Percentiles rank a stretch among this genome's conserved stretches.
These are phyloP conservation scores for Lucilia cuprina DNA, from an alignment of 1,140 invertebrate genomes.

Conservation along the genomic window DNA sequence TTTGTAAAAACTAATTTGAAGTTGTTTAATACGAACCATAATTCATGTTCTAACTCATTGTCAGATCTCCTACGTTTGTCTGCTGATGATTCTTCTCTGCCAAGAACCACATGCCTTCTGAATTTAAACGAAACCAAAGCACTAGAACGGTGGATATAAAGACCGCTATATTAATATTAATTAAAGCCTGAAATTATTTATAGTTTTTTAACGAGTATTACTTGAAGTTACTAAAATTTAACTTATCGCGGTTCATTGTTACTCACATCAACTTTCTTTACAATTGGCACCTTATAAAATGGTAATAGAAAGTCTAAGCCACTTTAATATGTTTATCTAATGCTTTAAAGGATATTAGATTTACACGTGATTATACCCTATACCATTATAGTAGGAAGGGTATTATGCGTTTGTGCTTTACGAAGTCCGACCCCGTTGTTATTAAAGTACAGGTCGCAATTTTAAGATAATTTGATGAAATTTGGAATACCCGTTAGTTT, in stretches of 20 bases:
- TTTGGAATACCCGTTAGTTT: no score
- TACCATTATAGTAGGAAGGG: no score
- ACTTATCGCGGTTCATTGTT: slow-evolving; percentile 30
- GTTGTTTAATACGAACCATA: slow-evolving; percentile 44
- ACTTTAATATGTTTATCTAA: slow-evolving; percentile 50
- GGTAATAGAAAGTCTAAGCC: slow-evolving; percentile 54
- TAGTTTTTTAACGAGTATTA: not conserved
- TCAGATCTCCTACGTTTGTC: not conserved
- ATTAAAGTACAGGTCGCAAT: no score
- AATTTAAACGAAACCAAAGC: slow-evolving; percentile 48
- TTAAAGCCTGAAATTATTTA: slow-evolving; percentile 34
- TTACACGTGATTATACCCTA: slow-evolving; percentile 28
- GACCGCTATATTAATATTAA: slow-evolving; percentile 51
- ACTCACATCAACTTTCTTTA: slow-evolving; percentile 39
- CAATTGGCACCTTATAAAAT: slow-evolving; percentile 54
- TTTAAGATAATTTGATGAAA: no score
- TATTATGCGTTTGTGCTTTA: not conserved
- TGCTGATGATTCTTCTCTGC: slow-evolving; percentile 24
- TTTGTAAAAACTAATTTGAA: slow-evolving; percentile 54
- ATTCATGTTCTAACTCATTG: slow-evolving; percentile 5
- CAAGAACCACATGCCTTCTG: slow-evolving; percentile 38
- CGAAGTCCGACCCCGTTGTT: not conserved
- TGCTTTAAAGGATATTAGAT: slow-evolving; percentile 49
- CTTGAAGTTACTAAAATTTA: not conserved
- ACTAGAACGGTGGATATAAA: slow-evolving; percentile 49